phyloP scores from a whole-genome alignment of 2,797 vertebrate genomes.

The Cuculus canorus region DNA sequence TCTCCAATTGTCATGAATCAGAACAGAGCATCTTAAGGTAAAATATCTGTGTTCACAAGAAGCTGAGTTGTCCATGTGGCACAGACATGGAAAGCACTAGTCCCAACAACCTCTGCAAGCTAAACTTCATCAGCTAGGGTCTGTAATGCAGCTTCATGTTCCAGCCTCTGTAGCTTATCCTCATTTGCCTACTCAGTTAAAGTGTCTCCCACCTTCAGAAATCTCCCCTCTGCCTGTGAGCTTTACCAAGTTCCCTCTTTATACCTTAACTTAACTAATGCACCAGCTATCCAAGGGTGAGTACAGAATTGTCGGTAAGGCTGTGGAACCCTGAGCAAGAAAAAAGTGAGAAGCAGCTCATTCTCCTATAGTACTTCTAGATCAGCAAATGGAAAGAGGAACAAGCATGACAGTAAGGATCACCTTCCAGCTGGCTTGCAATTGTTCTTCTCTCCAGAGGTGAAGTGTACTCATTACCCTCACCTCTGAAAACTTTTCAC shows the following conservation, averaged over 20 bases:
- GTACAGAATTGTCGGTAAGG: background rate
- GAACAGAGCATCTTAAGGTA: background rate
- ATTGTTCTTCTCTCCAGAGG: background rate
- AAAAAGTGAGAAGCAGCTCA: background rate
- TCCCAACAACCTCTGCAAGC: background rate
- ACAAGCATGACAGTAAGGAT: background rate
- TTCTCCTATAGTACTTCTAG: background rate
- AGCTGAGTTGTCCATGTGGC: background rate
- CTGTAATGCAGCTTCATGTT: background rate
- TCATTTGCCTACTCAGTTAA: background rate
- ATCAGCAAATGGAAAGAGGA: background rate
- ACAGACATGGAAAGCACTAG: background rate
- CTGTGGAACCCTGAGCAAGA: background rate
- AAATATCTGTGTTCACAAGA: background rate
- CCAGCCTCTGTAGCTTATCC: background rate
- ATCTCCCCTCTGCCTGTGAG: background rate
- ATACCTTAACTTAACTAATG: no score
- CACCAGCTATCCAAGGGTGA: no score
- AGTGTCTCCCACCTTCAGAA: background rate
- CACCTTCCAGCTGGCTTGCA: background rate
- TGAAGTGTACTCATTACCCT: background rate
- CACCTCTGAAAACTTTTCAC: background rate
- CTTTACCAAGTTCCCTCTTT: background rate
- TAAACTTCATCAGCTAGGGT: background rate
- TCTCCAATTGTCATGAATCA: background rate